Conservation (phyloP, 2,113 vertebrate species). For the Ancistrus triradiatus region DNA sequence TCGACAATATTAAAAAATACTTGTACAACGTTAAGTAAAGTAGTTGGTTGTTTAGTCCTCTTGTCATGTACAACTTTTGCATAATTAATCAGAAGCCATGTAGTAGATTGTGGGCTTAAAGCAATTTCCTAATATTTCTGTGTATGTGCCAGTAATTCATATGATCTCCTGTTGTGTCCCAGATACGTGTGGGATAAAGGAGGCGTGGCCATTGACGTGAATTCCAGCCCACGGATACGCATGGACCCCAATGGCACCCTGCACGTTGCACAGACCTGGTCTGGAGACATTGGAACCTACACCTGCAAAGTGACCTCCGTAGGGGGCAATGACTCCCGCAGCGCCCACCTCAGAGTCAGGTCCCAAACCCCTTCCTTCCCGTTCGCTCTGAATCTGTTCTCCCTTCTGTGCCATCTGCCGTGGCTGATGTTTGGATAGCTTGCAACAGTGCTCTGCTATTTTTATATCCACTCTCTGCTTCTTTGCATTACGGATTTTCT, state of each 20-base stretch:
- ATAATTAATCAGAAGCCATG: too few species aligned
- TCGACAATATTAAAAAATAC: too few species aligned
- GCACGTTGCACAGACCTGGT: slow-evolving; percentile 97
- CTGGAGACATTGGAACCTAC: slow-evolving; percentile 95
- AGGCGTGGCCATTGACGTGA: slow-evolving; percentile 68
- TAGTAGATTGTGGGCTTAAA: too few species aligned
- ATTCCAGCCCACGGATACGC: slow-evolving; percentile 74
- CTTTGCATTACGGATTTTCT: not conserved
- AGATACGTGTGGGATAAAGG: slow-evolving; percentile 94
- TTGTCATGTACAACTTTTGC: too few species aligned
- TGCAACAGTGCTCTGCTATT: slow-evolving; percentile 25
- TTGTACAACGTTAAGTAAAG: too few species aligned
- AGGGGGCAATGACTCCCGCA: slow-evolving; percentile 91
- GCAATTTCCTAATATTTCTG: not conserved
- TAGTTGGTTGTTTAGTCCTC: too few species aligned
- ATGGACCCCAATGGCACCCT: slow-evolving; percentile 82
- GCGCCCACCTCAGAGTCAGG: slow-evolving; percentile 90
- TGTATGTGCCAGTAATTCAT: not conserved
- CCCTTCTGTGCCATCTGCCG: not conserved
- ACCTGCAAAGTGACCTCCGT: slow-evolving; percentile 89
- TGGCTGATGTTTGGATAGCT: slow-evolving; percentile 21
- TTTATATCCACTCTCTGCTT: not conserved
- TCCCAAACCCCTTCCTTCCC: slow-evolving; percentile 50
- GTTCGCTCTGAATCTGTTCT: not conserved
- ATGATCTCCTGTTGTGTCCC: slow-evolving; percentile 2